Evolutionary conservation across 2,113 vertebrate genomes (phyloP).

Genomic region (Eretmochelys imbricata): DNA sequence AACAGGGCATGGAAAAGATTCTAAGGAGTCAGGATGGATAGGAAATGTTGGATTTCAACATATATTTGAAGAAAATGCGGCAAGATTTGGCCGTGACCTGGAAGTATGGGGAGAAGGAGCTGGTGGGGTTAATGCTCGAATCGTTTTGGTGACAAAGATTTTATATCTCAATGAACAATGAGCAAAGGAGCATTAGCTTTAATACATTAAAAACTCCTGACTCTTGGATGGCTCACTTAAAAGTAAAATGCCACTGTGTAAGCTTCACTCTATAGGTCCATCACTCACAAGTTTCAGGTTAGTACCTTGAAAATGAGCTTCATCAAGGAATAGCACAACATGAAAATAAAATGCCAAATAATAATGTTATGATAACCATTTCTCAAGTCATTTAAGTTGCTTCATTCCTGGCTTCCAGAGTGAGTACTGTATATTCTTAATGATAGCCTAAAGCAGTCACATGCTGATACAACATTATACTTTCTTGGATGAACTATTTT

Average conservation of each 20-base stretch:
- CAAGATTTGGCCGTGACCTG: fast-evolving
- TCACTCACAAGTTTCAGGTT: not conserved
- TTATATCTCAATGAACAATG: not conserved
- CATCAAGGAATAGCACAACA: not conserved
- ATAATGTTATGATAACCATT: not conserved
- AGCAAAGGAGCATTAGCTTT: not conserved
- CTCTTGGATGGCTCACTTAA: not conserved
- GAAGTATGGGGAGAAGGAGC: fast-evolving
- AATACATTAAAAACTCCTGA: not conserved
- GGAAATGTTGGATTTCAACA: not conserved
- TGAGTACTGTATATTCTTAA: not conserved
- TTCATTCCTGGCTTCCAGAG: not conserved
- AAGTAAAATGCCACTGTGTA: fast-evolving
- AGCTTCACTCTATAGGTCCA: not conserved
- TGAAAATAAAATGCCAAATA: not conserved
- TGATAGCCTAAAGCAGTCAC: not conserved
- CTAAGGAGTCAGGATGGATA: not conserved
- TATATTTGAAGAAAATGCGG: not conserved
- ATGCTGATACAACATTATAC: not conserved
- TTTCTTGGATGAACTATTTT: not conserved
- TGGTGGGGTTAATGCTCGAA: fast-evolving
- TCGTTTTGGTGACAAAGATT: not conserved
- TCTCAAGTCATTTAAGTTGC: not conserved
- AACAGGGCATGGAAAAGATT: not conserved
- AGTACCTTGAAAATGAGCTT: not conserved